phyloP scores from a whole-genome alignment of 2,797 vertebrate genomes.

The Myotis daubentonii region DNA sequence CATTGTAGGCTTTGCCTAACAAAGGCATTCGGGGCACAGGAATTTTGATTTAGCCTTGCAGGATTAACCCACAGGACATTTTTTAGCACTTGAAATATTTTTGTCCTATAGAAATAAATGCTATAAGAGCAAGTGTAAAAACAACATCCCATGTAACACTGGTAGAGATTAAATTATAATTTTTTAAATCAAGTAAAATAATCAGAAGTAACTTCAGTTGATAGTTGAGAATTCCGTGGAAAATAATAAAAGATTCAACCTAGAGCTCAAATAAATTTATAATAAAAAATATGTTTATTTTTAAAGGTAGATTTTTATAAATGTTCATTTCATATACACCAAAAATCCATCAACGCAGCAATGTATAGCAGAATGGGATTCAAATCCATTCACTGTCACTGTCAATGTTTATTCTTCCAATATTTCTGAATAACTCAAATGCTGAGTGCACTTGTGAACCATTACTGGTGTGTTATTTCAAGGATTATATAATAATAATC shows the following conservation, averaged over 20 bases:
- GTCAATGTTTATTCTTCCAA: neutral
- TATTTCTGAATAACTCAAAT: constrained; percentile 1
- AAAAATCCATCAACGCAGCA: neutral
- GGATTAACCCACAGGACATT: neutral
- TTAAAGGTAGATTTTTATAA: neutral
- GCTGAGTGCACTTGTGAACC: neutral
- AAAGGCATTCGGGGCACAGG: neutral
- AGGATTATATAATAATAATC: constrained; percentile 6
- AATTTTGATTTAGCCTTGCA: neutral
- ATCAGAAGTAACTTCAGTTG: constrained; percentile 1
- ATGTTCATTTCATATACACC: neutral
- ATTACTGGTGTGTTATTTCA: neutral
- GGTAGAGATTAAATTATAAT: constrained; percentile 13
- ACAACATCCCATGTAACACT: neutral
- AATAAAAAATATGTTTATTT: neutral
- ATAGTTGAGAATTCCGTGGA: neutral
- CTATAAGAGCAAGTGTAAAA: neutral
- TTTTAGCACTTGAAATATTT: neutral
- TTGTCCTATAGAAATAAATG: neutral
- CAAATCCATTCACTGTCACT: neutral
- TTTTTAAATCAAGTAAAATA: constrained; percentile 19
- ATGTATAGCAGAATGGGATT: neutral
- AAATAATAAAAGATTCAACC: constrained; percentile 3
- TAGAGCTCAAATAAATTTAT: neutral
- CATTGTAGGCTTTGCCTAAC: neutral